Percentiles rank a stretch among this genome's conserved stretches.
Conservation (phyloP, 53 echinoderm and acorn worm genomes). For the Mesocentrotus franciscanus region DNA sequence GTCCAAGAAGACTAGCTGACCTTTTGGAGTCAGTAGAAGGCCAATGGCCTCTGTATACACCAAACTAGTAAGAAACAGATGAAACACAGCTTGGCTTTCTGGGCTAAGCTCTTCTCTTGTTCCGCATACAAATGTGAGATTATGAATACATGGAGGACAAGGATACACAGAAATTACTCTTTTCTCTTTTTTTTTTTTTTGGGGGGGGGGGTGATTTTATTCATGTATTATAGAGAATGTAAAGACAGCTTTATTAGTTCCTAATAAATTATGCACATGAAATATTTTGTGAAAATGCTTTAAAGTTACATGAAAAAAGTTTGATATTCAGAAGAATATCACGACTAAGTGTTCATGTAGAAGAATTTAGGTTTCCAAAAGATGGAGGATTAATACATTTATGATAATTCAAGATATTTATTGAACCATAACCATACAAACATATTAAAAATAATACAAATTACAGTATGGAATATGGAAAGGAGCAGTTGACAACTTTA, state of each 20-base stretch:
- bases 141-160: background rate
- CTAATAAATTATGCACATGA: background rate
- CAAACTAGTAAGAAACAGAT: background rate
- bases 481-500: too few relatives aligned
- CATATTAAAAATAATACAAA: too few relatives aligned
- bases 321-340: too few relatives aligned
- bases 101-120: background rate
- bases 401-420: too few relatives aligned
- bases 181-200: background rate
- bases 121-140: background rate
- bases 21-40: background rate
- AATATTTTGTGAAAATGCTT: background rate
- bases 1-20: background rate
- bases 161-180: background rate
- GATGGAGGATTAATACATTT: too few relatives aligned
- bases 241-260: background rate
- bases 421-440: too few relatives aligned
- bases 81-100: conserved; percentile 16
- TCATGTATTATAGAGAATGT: too few relatives aligned
- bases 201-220: background rate
- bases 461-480: too few relatives aligned
- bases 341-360: too few relatives aligned
- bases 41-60: background rate
- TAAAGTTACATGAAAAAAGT: too few relatives aligned
- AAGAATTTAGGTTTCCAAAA: too few relatives aligned